Evolutionary conservation across 2,797 vertebrate species (phyloP).

Genomic region (Siniperca undulata): DNA sequence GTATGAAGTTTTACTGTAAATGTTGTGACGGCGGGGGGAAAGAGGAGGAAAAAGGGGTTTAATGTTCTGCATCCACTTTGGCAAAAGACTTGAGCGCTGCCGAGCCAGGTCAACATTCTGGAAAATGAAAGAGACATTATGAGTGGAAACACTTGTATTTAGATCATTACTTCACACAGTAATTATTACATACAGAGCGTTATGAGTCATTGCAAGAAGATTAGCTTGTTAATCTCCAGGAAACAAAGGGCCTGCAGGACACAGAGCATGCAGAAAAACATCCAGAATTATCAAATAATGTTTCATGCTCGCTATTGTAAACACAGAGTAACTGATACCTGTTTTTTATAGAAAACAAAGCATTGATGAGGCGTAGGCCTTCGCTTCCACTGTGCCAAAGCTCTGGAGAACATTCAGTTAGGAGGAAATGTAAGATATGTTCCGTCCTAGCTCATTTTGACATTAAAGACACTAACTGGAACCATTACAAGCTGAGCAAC

Average conservation of each 20-base stretch:
- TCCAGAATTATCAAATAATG: slow-evolving; percentile 70
- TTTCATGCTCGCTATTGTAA: slow-evolving; percentile 62
- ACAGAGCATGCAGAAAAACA: slow-evolving; percentile 45
- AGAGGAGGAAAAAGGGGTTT: slow-evolving; percentile 59
- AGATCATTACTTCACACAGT: slow-evolving; percentile 82
- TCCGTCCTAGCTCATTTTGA: slow-evolving; percentile 64
- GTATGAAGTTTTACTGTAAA: slow-evolving; percentile 68
- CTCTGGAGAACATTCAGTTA: slow-evolving; percentile 57
- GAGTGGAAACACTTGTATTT: slow-evolving; percentile 84
- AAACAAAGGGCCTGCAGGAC: slow-evolving; percentile 72
- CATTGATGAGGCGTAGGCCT: slow-evolving; percentile 40
- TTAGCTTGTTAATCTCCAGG: slow-evolving; percentile 79
- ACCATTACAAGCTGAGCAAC: slow-evolving; percentile 72
- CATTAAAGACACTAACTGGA: slow-evolving; percentile 73
- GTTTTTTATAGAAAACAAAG: slow-evolving; percentile 59
- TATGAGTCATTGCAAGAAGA: slow-evolving; percentile 83
- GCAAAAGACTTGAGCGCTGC: slow-evolving; percentile 63
- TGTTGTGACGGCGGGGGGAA: slow-evolving; percentile 36
- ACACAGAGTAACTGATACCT: slow-evolving; percentile 68
- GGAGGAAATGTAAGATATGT: slow-evolving; percentile 59
- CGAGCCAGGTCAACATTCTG: slow-evolving; percentile 77
- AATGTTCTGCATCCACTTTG: slow-evolving; percentile 80
- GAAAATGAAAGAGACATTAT: slow-evolving; percentile 80
- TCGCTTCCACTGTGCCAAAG: slow-evolving; percentile 46
- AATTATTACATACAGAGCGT: slow-evolving; percentile 83